phyloP scores from a whole-genome alignment of 2,113 vertebrate genomes.

The Podilymbus podiceps region DNA sequence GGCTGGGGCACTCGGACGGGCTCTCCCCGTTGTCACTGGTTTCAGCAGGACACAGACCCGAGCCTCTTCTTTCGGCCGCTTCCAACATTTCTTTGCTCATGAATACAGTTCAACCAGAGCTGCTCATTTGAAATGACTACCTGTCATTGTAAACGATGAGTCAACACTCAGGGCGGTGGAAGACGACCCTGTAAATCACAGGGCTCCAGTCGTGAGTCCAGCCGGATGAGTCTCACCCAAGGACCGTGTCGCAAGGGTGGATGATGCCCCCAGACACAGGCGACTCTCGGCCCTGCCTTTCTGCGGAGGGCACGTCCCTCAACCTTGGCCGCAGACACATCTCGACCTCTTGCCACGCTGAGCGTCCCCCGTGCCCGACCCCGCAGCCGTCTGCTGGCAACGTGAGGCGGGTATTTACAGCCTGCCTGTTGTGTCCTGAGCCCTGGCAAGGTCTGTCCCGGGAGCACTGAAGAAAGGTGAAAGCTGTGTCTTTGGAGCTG shows the following conservation, averaged over 20 bases:
- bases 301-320: neutral
- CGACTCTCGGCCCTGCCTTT: neutral
- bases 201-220: neutral
- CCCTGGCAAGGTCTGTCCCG: neutral
- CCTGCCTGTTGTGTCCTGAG: neutral
- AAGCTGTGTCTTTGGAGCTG: neutral
- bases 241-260: rapidly evolving
- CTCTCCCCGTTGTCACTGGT: neutral
- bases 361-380: neutral
- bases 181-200: neutral
- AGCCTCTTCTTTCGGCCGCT: neutral
- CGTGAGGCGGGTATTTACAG: neutral
- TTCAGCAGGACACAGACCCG: neutral
- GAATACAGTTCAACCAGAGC: neutral
- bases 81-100: neutral
- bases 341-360: neutral
- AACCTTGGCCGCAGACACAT: neutral
- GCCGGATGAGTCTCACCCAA: neutral
- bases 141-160: neutral
- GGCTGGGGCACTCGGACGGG: neutral
- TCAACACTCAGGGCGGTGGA: neutral
- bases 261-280: rapidly evolving
- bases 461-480: neutral
- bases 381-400: neutral
- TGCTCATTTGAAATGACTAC: neutral